A percentile compares a stretch with the other conserved stretches of the same genome.
phyloP scores from a whole-genome alignment of 2,797 vertebrate species.

The Carduelis carduelis region DNA sequence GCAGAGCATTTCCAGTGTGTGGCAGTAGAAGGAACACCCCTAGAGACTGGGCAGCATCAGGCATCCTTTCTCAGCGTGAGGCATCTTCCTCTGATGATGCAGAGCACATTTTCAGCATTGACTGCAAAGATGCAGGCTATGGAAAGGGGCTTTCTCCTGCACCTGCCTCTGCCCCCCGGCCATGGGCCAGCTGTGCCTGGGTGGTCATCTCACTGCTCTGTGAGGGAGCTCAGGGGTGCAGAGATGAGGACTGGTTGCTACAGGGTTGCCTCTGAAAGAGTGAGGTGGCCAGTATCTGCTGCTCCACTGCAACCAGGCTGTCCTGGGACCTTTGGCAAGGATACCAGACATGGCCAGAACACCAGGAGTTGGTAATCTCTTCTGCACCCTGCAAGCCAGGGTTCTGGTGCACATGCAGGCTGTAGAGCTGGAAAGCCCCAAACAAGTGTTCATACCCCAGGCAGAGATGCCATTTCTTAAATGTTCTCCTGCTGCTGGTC shows the following conservation, averaged over 20 bases:
- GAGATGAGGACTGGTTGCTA: not conserved
- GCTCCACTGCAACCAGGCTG: accelerated
- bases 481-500: not conserved
- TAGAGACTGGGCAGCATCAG: not conserved
- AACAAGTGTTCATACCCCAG: not conserved
- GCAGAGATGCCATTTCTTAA: not conserved
- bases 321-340: not conserved
- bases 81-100: not conserved
- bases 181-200: accelerated
- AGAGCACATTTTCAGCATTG: not conserved
- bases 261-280: accelerated
- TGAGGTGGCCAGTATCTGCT: not conserved
- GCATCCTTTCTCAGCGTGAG: not conserved
- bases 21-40: not conserved
- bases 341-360: not conserved
- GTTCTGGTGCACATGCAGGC: not conserved
- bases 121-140: not conserved
- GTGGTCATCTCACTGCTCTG: not conserved
- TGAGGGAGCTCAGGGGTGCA: accelerated
- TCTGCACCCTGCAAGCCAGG: not conserved
- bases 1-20: not conserved
- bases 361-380: not conserved
- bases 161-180: not conserved
- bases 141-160: not conserved
- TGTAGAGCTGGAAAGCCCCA: not conserved